Evolutionary conservation across 2,888 invertebrate species (phyloP).

Genomic region (Erynnis tages): DNA sequence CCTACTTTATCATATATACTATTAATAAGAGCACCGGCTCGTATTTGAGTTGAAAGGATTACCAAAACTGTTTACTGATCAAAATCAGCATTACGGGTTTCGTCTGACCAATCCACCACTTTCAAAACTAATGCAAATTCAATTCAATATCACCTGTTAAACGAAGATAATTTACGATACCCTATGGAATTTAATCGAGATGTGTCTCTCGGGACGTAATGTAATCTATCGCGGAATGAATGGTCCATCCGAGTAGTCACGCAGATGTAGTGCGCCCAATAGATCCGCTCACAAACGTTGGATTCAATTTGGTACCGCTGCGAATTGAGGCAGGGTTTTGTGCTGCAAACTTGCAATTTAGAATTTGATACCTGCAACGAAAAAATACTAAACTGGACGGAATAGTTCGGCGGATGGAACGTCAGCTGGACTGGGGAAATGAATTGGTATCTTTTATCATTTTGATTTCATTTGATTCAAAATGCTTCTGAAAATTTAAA

Average conservation of each 20-base stretch:
- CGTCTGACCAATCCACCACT: too few species aligned
- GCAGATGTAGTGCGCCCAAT: slow-evolving; percentile 17
- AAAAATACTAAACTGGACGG: slow-evolving; percentile 5
- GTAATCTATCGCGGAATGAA: slow-evolving; percentile 8
- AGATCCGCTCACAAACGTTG: slow-evolving; percentile 20
- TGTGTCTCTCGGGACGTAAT: slow-evolving; percentile 1
- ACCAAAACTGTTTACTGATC: too few species aligned
- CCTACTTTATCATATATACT: too few species aligned
- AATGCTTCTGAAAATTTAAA: too few species aligned
- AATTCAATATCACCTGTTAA: neutral
- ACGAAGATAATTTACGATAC: neutral
- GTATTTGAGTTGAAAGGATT: too few species aligned
- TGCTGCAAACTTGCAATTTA: slow-evolving; percentile 26
- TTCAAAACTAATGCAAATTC: neutral
- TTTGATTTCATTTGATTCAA: neutral
- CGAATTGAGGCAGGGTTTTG: slow-evolving; percentile 18
- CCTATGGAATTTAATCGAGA: slow-evolving; percentile 6
- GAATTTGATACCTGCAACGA: slow-evolving; percentile 18
- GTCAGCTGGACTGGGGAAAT: neutral
- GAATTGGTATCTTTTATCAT: neutral
- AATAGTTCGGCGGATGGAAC: neutral
- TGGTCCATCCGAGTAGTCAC: slow-evolving; percentile 10
- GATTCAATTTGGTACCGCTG: slow-evolving; percentile 26
- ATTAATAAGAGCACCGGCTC: too few species aligned
- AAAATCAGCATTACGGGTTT: too few species aligned